Percentiles rank a stretch among this genome's conserved stretches.
Conservation (phyloP, 1,140 invertebrate genomes). For the Lepidurus packardi region DNA sequence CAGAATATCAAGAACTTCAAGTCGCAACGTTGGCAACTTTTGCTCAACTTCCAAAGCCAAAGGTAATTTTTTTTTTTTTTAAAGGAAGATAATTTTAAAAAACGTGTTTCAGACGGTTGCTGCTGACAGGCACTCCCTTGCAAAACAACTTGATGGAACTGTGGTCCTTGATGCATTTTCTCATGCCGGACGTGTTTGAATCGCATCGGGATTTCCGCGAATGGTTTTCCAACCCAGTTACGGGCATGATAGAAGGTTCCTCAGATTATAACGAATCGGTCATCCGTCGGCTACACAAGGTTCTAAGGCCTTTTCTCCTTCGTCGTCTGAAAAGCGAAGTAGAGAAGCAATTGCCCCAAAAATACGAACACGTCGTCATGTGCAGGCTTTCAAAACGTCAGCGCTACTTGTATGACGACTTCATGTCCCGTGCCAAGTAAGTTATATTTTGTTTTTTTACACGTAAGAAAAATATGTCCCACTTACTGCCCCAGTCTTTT, state of each 20-base stretch:
- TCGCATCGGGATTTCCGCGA: conserved; percentile 96
- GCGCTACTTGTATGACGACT: conserved; percentile 97
- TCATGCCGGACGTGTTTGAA: conserved; percentile 99
- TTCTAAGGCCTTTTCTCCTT: conserved; percentile 93
- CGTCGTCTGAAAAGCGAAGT: conserved; percentile 94
- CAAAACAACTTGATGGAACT: conserved; percentile 99
- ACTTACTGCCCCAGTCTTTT: conserved; percentile 16
- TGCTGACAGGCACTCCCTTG: conserved; percentile 95
- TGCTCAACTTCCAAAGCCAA: conserved; percentile 94
- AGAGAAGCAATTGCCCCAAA: conserved; percentile 98
- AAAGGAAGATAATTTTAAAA: conserved; percentile 34
- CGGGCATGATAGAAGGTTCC: conserved; percentile 96
- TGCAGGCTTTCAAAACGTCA: conserved; percentile 95
- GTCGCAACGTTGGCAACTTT: conserved; percentile 95
- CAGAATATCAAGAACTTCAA: conserved; percentile 99
- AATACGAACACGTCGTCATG: conserved; percentile 95
- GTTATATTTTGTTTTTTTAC: conserved; percentile 41
- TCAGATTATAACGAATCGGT: conserved; percentile 90
- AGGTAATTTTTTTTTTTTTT: conserved; percentile 50
- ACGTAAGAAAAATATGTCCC: neutral
- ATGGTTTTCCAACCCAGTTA: conserved; percentile 98
- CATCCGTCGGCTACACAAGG: conserved; percentile 93
- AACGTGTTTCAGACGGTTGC: conserved; percentile 61
- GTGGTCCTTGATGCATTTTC: conserved; percentile 99
- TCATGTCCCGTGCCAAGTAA: conserved; percentile 95